phyloP scores from a whole-genome alignment of 2,113 vertebrate species.

The Brachypteracias leptosomus region DNA sequence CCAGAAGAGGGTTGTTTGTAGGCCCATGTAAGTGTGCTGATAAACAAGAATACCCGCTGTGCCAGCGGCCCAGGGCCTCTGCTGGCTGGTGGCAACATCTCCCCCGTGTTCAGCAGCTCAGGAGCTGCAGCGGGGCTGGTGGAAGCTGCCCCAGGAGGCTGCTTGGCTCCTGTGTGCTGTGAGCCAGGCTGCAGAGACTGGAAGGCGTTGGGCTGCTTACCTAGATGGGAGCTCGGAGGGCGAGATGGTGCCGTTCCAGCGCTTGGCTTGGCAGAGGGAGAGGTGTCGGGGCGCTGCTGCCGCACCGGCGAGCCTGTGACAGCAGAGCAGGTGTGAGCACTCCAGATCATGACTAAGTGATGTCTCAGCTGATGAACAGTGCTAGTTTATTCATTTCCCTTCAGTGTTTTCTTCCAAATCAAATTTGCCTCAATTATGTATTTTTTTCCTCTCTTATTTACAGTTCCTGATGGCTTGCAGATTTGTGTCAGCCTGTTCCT shows the following conservation, averaged over 20 bases:
- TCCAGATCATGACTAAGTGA: constrained; percentile 44
- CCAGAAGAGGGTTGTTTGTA: background rate
- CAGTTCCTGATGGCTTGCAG: background rate
- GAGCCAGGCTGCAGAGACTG: background rate
- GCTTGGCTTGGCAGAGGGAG: constrained; percentile 25
- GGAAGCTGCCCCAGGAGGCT: background rate
- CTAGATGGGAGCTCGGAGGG: constrained; percentile 3
- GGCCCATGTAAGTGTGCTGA: background rate
- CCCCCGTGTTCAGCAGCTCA: background rate
- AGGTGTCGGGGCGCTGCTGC: constrained; percentile 4
- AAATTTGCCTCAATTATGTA: constrained; percentile 11
- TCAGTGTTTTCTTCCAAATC: constrained; percentile 28
- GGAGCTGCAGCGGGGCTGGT: background rate
- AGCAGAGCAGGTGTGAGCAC: constrained; percentile 23
- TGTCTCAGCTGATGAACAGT: constrained; percentile 8
- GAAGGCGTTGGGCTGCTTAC: constrained; percentile 4
- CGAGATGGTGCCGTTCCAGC: background rate
- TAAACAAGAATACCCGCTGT: background rate
- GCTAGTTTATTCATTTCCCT: background rate
- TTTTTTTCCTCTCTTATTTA: constrained; percentile 16
- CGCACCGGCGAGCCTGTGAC: background rate
- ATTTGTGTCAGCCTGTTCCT: background rate
- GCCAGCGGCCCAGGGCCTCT: background rate
- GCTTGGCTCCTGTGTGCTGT: background rate
- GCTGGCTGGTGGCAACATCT: background rate